These are phyloP conservation scores for Anastrepha ludens DNA, from an alignment of 1,140 invertebrate species.

Conservation along the genomic window DNA sequence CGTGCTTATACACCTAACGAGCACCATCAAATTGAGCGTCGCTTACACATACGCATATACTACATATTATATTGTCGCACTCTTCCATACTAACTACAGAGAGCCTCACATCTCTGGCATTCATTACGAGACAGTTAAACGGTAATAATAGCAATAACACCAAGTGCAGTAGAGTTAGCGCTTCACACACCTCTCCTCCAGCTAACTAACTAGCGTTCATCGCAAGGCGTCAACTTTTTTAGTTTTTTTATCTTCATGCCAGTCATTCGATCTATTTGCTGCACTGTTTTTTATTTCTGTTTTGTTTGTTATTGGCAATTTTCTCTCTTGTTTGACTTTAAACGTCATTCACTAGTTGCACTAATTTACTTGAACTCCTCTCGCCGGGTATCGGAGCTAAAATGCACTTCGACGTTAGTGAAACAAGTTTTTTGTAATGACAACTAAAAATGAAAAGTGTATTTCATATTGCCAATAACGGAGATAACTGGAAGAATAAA, in stretches of 20 bases:
- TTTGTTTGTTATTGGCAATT: conserved; percentile 18
- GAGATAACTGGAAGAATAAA: no score
- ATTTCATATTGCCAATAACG: neutral
- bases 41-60: neutral
- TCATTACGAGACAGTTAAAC: neutral
- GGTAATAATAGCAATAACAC: neutral
- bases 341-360: no score
- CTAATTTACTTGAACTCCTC: no score
- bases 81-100: no score
- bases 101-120: neutral
- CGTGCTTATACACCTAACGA: neutral
- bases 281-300: neutral
- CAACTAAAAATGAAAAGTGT: neutral
- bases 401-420: no score
- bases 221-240: neutral
- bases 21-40: neutral
- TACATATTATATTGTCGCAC: no score
- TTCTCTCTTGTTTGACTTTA: neutral
- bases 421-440: no score
- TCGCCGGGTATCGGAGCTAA: no score
- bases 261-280: no score
- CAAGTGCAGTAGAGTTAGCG: neutral
- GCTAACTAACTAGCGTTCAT: neutral
- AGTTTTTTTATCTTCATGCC: neutral
- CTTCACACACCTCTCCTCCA: neutral